Percentiles rank a stretch among this genome's conserved stretches.
phyloP scores from a whole-genome alignment of 2,797 vertebrate genomes.

The Hypotaenidia philippensis region DNA sequence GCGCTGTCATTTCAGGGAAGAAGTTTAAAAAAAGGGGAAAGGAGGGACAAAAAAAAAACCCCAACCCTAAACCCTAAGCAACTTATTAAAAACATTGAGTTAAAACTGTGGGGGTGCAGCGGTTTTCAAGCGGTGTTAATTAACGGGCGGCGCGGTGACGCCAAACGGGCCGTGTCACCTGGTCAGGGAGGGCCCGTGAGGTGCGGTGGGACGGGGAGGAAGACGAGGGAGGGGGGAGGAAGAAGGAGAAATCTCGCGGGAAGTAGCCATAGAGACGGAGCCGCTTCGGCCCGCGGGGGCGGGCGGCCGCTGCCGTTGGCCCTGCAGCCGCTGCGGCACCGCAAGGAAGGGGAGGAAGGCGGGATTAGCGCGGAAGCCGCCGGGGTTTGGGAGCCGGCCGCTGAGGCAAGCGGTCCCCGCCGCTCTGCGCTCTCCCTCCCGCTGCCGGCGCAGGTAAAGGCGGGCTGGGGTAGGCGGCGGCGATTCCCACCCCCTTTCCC shows the following conservation, averaged over 20 bases:
- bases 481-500: background rate
- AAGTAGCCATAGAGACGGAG: slow-evolving; percentile 81
- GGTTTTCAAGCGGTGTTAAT: background rate
- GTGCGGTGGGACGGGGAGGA: background rate
- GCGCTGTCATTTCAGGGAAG: background rate
- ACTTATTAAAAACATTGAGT: no score
- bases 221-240: background rate
- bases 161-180: background rate
- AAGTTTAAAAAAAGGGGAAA: no score
- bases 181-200: background rate
- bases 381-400: background rate
- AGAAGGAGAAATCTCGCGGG: slow-evolving; percentile 73
- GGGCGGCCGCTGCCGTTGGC: background rate
- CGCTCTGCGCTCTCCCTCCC: background rate
- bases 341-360: background rate
- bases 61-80: no score
- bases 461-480: background rate
- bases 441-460: slow-evolving; percentile 37
- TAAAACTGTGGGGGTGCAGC: background rate
- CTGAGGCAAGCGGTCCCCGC: background rate
- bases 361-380: background rate
- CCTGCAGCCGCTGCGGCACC: background rate
- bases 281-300: background rate
- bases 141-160: background rate
- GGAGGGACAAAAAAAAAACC: no score